Evolutionary conservation across 2,113 vertebrate species (phyloP).

Genomic region (Pelvicachromis taeniatus): DNA sequence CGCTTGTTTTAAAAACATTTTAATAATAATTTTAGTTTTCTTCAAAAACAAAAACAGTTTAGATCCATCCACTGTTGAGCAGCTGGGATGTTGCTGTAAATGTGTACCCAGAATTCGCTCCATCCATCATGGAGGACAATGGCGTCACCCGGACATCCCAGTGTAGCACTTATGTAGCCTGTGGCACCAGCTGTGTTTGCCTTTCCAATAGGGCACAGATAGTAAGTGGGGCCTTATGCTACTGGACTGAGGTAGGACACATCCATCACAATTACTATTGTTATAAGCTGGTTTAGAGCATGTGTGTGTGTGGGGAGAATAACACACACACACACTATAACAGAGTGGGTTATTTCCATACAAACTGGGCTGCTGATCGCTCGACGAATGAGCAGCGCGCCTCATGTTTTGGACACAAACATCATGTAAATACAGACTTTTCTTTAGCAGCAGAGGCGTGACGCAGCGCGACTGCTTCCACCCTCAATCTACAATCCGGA

Average conservation of each 20-base stretch:
- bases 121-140: constrained; percentile 63
- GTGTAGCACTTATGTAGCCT: constrained; percentile 17
- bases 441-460: background rate
- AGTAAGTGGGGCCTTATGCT: constrained; percentile 48
- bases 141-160: constrained; percentile 17
- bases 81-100: constrained; percentile 52
- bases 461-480: background rate
- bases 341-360: background rate
- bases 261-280: constrained; percentile 71
- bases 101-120: constrained; percentile 15
- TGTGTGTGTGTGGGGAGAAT: no score
- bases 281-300: background rate
- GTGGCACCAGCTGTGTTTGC: constrained; percentile 72
- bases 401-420: background rate
- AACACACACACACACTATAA: no score
- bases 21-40: background rate
- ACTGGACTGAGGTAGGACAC: constrained; percentile 27
- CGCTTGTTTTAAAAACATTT: background rate
- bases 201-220: constrained; percentile 54
- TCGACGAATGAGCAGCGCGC: background rate
- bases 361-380: background rate
- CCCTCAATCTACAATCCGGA: background rate
- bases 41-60: background rate
- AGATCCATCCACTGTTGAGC: constrained; percentile 29
- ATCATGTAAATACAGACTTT: background rate